These are phyloP conservation scores for Dipodomys ordii DNA, from an alignment of 2,113 vertebrate genomes.

Conservation along the genomic window DNA sequence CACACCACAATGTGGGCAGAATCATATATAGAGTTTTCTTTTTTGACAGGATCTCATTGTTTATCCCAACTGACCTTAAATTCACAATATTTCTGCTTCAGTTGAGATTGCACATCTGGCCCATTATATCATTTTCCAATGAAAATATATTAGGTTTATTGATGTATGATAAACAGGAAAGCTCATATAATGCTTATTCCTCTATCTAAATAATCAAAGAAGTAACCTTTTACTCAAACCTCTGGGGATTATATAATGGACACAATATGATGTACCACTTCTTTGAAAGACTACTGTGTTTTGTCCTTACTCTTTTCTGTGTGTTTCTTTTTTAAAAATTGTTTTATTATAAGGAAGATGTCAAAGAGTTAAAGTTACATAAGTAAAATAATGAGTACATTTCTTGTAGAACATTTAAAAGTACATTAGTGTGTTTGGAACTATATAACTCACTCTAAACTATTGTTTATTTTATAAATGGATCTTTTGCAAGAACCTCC, in stretches of 20 bases:
- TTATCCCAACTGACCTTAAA: too few species aligned
- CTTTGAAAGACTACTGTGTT: neutral
- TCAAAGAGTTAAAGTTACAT: too few species aligned
- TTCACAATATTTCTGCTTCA: neutral
- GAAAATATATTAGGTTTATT: neutral
- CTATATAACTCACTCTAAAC: too few species aligned
- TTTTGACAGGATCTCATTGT: too few species aligned
- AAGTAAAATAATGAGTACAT: too few species aligned
- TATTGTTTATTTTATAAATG: too few species aligned
- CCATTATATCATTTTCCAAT: neutral
- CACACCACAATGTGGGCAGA: too few species aligned
- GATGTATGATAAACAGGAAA: neutral
- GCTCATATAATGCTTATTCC: neutral
- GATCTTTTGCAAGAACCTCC: neutral
- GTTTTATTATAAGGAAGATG: too few species aligned
- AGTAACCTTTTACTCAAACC: neutral
- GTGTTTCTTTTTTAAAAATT: too few species aligned
- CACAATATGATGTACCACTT: neutral
- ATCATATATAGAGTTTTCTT: too few species aligned
- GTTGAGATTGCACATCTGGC: neutral
- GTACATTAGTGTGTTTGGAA: neutral
- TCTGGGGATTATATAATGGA: neutral
- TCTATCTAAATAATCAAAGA: neutral
- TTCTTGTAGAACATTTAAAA: neutral
- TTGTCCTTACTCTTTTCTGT: neutral